Evolutionary conservation across 2,888 invertebrate species (phyloP).

Genomic region (Embidobia sp.): DNA sequence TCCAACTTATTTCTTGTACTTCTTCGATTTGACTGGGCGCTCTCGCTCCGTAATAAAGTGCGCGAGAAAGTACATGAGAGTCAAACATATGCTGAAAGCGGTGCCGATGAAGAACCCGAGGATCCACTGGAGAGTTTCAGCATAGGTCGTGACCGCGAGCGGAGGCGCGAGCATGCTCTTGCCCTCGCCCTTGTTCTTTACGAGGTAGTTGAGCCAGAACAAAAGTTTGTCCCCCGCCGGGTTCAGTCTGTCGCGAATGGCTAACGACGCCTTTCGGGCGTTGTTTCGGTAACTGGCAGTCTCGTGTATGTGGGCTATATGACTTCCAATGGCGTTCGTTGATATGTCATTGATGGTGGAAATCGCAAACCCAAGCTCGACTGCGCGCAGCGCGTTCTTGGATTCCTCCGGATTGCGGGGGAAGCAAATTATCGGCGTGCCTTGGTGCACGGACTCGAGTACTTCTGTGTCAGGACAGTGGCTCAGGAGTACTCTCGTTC

Average conservation of each 20-base stretch:
- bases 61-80: conserved; percentile 61
- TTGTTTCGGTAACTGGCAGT: conserved; percentile 73
- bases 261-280: conserved; percentile 74
- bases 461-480: conserved; percentile 78
- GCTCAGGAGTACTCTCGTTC: conserved; percentile 75
- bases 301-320: conserved; percentile 72
- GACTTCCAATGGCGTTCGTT: conserved; percentile 66
- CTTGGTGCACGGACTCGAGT: conserved; percentile 77
- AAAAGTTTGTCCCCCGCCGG: conserved; percentile 76
- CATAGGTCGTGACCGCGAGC: conserved; percentile 69
- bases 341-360: conserved; percentile 64
- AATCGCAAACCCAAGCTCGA: conserved; percentile 72
- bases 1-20: conserved; percentile 63
- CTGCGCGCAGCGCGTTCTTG: conserved; percentile 72
- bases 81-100: conserved; percentile 64
- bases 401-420: conserved; percentile 74
- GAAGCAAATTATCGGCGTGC: conserved; percentile 78
- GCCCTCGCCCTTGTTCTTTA: conserved; percentile 71
- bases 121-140: conserved; percentile 72
- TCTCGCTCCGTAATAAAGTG: conserved; percentile 53
- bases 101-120: conserved; percentile 74
- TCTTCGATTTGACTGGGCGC: conserved; percentile 63
- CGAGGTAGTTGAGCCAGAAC: conserved; percentile 76
- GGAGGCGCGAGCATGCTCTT: conserved; percentile 70
- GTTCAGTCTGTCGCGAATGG: conserved; percentile 76